Evolutionary conservation across 1,140 invertebrate species (phyloP), one percentile per base, ranked within the genome.

Genomic region (Brachionus plicatilis): DNA sequence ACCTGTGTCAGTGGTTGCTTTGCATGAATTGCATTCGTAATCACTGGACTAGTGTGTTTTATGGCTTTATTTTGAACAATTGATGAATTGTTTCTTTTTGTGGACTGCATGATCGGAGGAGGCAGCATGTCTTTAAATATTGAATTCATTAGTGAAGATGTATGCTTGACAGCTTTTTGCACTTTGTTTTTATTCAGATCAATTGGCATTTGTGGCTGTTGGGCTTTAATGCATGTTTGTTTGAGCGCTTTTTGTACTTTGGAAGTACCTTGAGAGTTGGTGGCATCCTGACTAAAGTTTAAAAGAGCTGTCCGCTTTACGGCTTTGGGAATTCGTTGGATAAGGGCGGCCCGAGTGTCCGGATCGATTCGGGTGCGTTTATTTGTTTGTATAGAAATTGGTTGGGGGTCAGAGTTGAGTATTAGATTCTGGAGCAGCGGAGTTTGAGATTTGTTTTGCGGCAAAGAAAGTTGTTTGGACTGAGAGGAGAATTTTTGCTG

Each of bases 131-230:
- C 79, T 65, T 68, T 82, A 37, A 82, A 37, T 11, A 65, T 45
- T 24, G 50, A 65, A 65, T 82, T 60, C 4, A 65, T 24, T 6
- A 65, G 14, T 27, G 79, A 82, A 20, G 79, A 60, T 20, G 79
- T 60, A 24, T 68, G 79, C 41, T 82, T 82, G 8, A 82, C 79
- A n/a, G 79, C 79, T 37, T 82, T 82, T 82, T 82, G 79, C 8
- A 82, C 14, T 68, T 65, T 82, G 12, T 72, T 72, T 17, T n/a
- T 37, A 45, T 27, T 50, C 11, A 45, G 43, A 3, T 76, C 33
- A 11, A 1, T 47, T 27, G 24, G 14, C 7, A 45, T 8, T 53
- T 53, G 41, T 24, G n/a, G 20, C 12, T 76, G 72, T 65, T 82
- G 79, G 9, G 8, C 11, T 37, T 29, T 60, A 20, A 37, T 12